Evolutionary conservation across 2,888 invertebrate genomes (phyloP), one percentile per base, ranked within the genome.

Genomic region (Aproaerema taeniolella): DNA sequence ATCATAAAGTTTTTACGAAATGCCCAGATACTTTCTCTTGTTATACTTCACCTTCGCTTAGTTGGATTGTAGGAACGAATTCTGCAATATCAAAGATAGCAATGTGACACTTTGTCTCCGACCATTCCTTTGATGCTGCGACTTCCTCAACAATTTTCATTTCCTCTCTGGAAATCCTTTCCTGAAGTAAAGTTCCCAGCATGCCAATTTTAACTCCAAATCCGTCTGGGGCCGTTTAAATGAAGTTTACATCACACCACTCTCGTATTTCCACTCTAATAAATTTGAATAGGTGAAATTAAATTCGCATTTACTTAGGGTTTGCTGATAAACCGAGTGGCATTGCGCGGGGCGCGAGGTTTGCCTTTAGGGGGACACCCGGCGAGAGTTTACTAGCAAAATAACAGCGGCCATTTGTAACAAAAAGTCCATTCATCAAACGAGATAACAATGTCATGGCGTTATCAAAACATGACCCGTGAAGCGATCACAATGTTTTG

Each of bases 381-480:
- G 26, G 33, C 32, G 32, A 49, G 66, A 67, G 72, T 73, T 72
- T 68, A 76, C 73, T 70, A 74, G 69, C 69, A 61, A 72, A 78
- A 79, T 75, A 78, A 76, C 78, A 72, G 67, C 69, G 75, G 67
- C 72, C 79, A 79, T 80, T 82, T 75, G 75, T 75, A 73, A 80
- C 80, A 81, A 78, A 80, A 80, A 80, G 78, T 71, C 79, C 79
- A 82, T 82, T 81, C 79, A 79, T 82, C 81, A 79, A 75, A 78
- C 68, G 62, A 80, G 81, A 81, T 80, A 82, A 81, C 77, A 78
- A 74, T 75, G 80, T 80, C 79, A 77, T 69, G 60, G 65, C 76
- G 78, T 78, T 82, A 82, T 80, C 81, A 80, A 81, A 82, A 80
- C 77, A 79, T 71, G 75, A 72, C 71, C 75, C 72, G 79, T 67